A percentile compares a stretch with the other conserved stretches of the same genome.
Conservation (phyloP, 1,140 invertebrate species). For the Galendromus occidentalis region DNA sequence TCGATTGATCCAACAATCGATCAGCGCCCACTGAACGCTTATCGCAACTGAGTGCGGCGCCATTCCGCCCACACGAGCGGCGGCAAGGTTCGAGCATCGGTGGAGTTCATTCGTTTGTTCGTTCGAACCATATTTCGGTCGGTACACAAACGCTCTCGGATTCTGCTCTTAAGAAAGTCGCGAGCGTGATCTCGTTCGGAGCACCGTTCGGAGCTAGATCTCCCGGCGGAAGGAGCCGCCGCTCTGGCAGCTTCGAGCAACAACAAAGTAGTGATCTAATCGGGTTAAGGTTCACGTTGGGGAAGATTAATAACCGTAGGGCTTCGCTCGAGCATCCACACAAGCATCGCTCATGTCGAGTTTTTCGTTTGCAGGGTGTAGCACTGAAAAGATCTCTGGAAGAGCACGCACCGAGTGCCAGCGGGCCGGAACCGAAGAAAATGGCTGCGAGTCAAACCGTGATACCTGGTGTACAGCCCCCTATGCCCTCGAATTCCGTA, state of each 20-base stretch:
- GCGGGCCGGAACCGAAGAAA: constrained; percentile 7
- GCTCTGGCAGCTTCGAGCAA: background rate
- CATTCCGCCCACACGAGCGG: too few relatives aligned
- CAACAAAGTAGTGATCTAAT: background rate
- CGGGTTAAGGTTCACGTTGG: background rate
- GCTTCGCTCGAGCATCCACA: background rate
- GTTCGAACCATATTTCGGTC: too few relatives aligned
- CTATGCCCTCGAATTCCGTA: constrained; percentile 12
- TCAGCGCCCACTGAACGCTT: too few relatives aligned
- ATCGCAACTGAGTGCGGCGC: too few relatives aligned
- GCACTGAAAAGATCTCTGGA: constrained; percentile 11
- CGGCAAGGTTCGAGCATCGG: too few relatives aligned
- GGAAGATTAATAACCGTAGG: background rate
- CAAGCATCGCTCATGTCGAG: background rate
- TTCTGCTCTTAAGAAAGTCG: too few relatives aligned
- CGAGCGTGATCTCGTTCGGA: too few relatives aligned
- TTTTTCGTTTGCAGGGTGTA: background rate
- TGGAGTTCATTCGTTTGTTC: too few relatives aligned
- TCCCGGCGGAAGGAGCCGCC: background rate
- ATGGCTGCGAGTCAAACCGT: background rate
- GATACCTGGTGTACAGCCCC: background rate
- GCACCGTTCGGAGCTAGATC: background rate
- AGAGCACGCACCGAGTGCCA: background rate
- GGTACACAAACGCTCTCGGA: too few relatives aligned
- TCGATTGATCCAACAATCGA: too few relatives aligned